Base-by-base conservation (phyloP, 2,888 invertebrate genomes). In the Agrochola macilenta region DNA sequence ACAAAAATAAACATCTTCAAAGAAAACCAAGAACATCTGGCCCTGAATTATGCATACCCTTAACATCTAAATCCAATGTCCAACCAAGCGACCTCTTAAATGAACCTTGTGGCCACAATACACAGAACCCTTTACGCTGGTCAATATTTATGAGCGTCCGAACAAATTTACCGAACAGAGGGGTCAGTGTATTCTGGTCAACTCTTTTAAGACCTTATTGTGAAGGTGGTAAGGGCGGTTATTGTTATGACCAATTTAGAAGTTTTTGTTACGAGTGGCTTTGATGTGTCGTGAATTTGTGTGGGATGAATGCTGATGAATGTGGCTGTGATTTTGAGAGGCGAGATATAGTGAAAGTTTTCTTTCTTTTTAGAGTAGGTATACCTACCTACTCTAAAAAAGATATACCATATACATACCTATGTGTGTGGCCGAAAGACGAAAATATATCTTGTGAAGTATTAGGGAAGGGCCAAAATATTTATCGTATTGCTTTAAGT, bases 91-190 rank as follows among this genome's bases (percentile, higher is more conserved):
- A 82, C 89, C 91, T 89, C 89, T 92, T 90, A 92, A 94, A 94
- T 92, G 94, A 91, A 90, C 91, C 93, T 92, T 92, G 89, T 82
- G 83, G 88, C 89, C 91, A 88, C 87, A 90, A 87, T 86, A 87
- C 74, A 78, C 85, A 90, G 91, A 92, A 93, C 93, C 93, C 94
- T 93, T 93, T 93, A 86, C 89, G 79, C 83, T 88, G 91, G 91
- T 92, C 93, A 92, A 92, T 94, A 94, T 95, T 95, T 95, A 95
- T 94, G 91, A 90, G 91, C 83, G 89, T 90, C 89, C 87, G 89
- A 91, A 88, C 91, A 90, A 93, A 92, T 94, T 93, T 92, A 86
- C 90, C 90, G 91, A 90, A 84, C 74, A 74, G 76, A 87, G 54
- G 61, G 81, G 43, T 86, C 87, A 68, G 58, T 20, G 12, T 71